These are phyloP conservation scores for Enteromius thamalakanensis DNA, from an alignment of 2,797 vertebrate species.

Conservation along the genomic window DNA sequence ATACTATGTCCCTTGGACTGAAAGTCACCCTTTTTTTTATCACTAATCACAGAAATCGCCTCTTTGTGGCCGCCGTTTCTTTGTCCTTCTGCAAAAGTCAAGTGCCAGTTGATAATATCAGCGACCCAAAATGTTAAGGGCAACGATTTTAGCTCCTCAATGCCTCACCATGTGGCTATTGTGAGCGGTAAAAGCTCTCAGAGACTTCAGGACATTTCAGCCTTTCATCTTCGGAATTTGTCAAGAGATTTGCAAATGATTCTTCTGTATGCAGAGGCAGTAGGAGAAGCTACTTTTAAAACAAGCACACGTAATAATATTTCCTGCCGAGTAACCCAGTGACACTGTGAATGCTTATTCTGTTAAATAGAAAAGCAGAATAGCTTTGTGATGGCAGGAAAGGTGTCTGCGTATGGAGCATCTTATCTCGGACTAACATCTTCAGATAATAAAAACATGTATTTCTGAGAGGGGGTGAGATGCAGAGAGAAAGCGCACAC, in stretches of 20 bases:
- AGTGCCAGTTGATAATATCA: conserved; percentile 63
- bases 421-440: conserved; percentile 59
- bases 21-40: conserved; percentile 78
- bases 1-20: conserved; percentile 80
- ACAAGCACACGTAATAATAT: conserved; percentile 11
- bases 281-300: conserved; percentile 18
- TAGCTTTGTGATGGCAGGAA: conserved; percentile 49
- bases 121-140: conserved; percentile 59
- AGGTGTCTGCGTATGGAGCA: conserved; percentile 39
- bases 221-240: conserved; percentile 1
- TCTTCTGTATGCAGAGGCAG: neutral
- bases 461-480: conserved; percentile 44
- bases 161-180: conserved; percentile 53
- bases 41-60: conserved; percentile 79
- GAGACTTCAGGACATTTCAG: conserved; percentile 45
- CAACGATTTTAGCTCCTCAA: conserved; percentile 53
- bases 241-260: conserved; percentile 34
- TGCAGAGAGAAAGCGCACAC: conserved; percentile 22
- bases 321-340: neutral
- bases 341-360: conserved; percentile 30
- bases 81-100: conserved; percentile 73
- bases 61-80: conserved; percentile 71
- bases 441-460: conserved; percentile 58
- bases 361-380: conserved; percentile 41
- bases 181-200: conserved; percentile 44